Base-by-base conservation (phyloP, 2,888 invertebrate genomes). In the Cataglyphis cursor region DNA sequence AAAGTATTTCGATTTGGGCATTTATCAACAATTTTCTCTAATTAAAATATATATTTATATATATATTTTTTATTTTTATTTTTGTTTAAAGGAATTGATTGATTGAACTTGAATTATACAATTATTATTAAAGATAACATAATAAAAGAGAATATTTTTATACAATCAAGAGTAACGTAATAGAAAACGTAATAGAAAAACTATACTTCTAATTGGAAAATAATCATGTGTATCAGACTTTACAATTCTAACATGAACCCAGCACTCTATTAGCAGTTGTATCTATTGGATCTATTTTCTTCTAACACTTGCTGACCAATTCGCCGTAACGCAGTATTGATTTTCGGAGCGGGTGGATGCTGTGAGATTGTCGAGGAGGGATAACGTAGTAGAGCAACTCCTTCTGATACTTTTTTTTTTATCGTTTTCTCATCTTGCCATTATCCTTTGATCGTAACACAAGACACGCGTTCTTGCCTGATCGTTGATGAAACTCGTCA, bases 241-340 rank as follows among this genome's bases (percentile, higher is more conserved):
- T 10, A 9, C 18, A 38, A 65, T n/a, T 65, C 6, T 18, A 48
- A 1, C n/a, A n/a, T 18, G n/a, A 64, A 12, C 15, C 2, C 21
- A 54, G 48, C n/a, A 10, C 9, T 41, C 2, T 15, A 28, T 44
- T n/a, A 51, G 8, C 18, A 68, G 5, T 38, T 15, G 2, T 28
- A 35, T 54, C 59, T 12, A 59, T 44, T 44, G 65, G 12, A 44
- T 61, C 51, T 75, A 51, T 62, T 73, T 61, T 51, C 48, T 75
- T 68, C 65, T 85, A 84, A 73, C 83, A 85, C 89, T 82, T 85
- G 85, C 80, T 73, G 84, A 87, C 83, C 66, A 83, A 86, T 89
- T 66, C 76, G 86, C 82, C 82, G 85, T 90, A 89, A 88, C 82
- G 87, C 90, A 86, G 78, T 92, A 92, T 92, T 92, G 92, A 93